These are phyloP conservation scores for Chironomus tentans DNA, from an alignment of 2,888 invertebrate species.

Conservation along the genomic window DNA sequence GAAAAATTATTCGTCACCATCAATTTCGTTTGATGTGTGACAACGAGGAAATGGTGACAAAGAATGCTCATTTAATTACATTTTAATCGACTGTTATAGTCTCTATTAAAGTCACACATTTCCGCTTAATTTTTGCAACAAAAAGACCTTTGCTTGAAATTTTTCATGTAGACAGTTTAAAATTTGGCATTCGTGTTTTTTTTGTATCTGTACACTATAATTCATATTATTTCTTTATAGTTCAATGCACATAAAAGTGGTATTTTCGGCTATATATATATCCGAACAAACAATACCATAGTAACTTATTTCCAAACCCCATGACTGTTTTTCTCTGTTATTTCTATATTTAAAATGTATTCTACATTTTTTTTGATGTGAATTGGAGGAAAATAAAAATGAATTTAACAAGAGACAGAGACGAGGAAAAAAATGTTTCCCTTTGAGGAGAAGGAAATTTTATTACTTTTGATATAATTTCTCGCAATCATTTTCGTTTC, in stretches of 20 bases:
- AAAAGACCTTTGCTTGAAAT: background rate
- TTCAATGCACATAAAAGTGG: background rate
- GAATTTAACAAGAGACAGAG: too few species aligned
- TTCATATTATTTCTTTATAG: background rate
- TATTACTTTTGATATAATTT: too few species aligned
- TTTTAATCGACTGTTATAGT: background rate
- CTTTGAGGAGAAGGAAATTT: too few species aligned
- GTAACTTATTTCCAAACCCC: background rate
- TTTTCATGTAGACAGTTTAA: background rate
- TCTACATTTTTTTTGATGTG: background rate
- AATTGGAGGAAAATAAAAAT: too few species aligned
- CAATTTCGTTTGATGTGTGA: background rate
- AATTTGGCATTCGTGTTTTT: background rate
- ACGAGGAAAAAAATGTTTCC: too few species aligned
- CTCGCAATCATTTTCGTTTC: too few species aligned
- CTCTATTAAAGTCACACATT: background rate
- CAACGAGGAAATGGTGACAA: background rate
- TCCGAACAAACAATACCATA: too few species aligned
- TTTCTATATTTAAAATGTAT: background rate
- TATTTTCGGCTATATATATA: background rate
- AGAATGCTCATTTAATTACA: background rate
- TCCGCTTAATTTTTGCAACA: background rate
- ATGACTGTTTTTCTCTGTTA: background rate
- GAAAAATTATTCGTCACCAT: background rate
- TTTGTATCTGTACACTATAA: background rate